Evolutionary conservation across 2,888 invertebrate species (phyloP).

Genomic region (Gari tellinella): DNA sequence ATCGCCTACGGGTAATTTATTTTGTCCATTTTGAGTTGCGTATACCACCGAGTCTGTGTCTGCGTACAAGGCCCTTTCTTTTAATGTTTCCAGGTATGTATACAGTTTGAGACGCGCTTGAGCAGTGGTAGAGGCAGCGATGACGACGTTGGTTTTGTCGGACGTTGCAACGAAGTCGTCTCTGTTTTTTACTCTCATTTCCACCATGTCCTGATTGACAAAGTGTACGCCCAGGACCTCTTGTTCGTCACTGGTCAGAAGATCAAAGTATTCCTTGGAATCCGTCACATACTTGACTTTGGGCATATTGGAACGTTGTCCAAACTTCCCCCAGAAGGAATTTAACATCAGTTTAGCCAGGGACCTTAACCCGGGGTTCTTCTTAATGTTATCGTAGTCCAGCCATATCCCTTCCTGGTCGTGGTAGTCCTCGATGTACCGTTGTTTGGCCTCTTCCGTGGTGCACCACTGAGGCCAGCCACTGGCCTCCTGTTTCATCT

Average conservation of each 20-base stretch:
- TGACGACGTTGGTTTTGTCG: slow-evolving; percentile 23
- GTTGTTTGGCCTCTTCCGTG: no score
- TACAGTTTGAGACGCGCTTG: slow-evolving; percentile 33
- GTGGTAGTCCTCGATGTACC: no score
- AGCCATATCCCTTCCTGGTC: neutral
- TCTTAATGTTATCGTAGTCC: slow-evolving; percentile 32
- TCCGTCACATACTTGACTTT: slow-evolving; percentile 12
- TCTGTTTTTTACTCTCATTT: slow-evolving; percentile 26
- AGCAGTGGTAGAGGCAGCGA: slow-evolving; percentile 27
- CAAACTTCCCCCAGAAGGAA: slow-evolving; percentile 53
- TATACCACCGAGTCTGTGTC: no score
- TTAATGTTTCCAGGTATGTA: slow-evolving; percentile 14
- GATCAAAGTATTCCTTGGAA: slow-evolving; percentile 11
- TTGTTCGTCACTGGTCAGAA: slow-evolving; percentile 21
- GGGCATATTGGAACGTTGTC: slow-evolving; percentile 28
- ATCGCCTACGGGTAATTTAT: no score
- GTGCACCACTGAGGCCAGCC: no score
- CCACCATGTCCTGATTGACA: slow-evolving; percentile 31
- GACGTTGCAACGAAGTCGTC: slow-evolving; percentile 28
- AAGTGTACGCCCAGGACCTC: slow-evolving; percentile 31
- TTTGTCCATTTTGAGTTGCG: no score
- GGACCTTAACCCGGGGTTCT: slow-evolving; percentile 38
- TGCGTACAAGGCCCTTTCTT: neutral
- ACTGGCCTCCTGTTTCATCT: no score
- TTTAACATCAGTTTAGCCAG: slow-evolving; percentile 48